A percentile compares a stretch with the other conserved stretches of the same genome.
phyloP scores from a whole-genome alignment of 2,888 invertebrate species.

The Leptopilina syphax region DNA sequence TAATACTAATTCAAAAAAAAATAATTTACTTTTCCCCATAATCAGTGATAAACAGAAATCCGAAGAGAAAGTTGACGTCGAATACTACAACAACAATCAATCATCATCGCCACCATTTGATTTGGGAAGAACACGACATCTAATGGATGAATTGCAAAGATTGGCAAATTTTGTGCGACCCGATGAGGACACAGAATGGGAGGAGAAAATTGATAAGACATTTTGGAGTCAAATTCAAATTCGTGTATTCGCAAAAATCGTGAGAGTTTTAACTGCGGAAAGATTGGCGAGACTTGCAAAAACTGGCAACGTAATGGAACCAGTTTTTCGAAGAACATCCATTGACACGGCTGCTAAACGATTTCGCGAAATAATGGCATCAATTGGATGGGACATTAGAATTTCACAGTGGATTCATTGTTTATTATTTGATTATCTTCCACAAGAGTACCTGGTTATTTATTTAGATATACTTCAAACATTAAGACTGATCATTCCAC shows the following conservation, averaged over 20 bases:
- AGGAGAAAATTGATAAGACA: constrained; percentile 81
- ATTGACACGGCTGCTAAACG: constrained; percentile 85
- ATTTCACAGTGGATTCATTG: constrained; percentile 88
- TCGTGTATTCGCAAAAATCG: constrained; percentile 82
- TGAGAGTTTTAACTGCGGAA: constrained; percentile 83
- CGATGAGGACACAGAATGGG: constrained; percentile 83
- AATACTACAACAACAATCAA: constrained; percentile 59
- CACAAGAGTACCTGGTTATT: constrained; percentile 82
- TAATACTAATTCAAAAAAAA: not conserved
- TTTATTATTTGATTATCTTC: constrained; percentile 83
- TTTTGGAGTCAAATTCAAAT: constrained; percentile 83
- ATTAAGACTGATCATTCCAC: constrained; percentile 83
- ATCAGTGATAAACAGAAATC: constrained; percentile 58
- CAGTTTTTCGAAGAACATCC: constrained; percentile 83
- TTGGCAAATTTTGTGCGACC: constrained; percentile 81
- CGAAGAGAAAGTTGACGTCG: constrained; percentile 66
- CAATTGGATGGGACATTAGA: constrained; percentile 85
- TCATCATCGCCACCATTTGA: constrained; percentile 74
- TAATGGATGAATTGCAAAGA: constrained; percentile 86
- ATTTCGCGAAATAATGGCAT: constrained; percentile 83
- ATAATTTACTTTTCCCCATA: not conserved
- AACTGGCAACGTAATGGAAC: constrained; percentile 81
- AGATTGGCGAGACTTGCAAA: constrained; percentile 82
- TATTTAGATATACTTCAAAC: constrained; percentile 89
- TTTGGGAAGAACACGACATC: constrained; percentile 79